Conservation (phyloP, 2,797 vertebrate species). For the Periophthalmus magnuspinnatus region DNA sequence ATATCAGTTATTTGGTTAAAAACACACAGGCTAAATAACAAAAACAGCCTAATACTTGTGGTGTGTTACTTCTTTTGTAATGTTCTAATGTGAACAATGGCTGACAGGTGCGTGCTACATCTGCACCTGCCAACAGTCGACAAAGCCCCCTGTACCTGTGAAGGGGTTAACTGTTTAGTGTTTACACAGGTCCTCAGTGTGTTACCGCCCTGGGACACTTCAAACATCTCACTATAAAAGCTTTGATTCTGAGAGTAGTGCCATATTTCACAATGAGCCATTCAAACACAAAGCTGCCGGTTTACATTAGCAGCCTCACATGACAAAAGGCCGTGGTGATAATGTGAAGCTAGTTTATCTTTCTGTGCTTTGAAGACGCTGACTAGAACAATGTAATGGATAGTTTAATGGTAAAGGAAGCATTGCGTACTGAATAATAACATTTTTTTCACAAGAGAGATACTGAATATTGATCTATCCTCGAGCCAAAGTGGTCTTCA, state of each 20-base stretch:
- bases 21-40: too few relatives aligned
- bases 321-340: background rate
- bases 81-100: background rate
- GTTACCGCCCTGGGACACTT: conserved; percentile 7
- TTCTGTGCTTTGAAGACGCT: background rate
- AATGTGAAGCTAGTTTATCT: background rate
- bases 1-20: too few relatives aligned
- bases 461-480: too few relatives aligned
- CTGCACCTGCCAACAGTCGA: conserved; percentile 31
- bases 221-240: conserved; percentile 22
- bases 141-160: conserved; percentile 27
- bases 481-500: too few relatives aligned
- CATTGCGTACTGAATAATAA: too few relatives aligned
- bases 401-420: too few relatives aligned
- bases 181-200: conserved; percentile 3
- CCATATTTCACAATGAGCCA: background rate
- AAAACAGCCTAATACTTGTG: too few relatives aligned
- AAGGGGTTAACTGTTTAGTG: conserved; percentile 4
- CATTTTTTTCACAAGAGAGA: too few relatives aligned
- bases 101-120: conserved; percentile 35
- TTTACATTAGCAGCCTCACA: background rate
- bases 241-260: conserved; percentile 35
- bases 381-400: background rate
- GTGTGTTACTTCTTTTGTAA: too few relatives aligned
- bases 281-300: background rate